Evolutionary conservation across 2,113 vertebrate species (phyloP), one percentile per base, ranked within the genome.

Genomic region (Talpa occidentalis): DNA sequence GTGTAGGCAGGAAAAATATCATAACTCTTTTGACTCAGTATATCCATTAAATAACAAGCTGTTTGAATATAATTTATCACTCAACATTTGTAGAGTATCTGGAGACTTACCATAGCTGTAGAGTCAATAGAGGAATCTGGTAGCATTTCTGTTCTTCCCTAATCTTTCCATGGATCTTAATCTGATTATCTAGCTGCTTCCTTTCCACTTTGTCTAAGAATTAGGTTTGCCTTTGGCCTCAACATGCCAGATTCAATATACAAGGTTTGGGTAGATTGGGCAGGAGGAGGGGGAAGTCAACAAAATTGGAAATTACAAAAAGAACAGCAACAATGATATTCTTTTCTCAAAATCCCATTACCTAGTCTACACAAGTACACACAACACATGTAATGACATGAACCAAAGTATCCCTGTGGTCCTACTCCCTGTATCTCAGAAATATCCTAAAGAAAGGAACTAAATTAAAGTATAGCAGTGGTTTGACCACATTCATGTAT

Each of bases 401-500:
- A 87, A 52, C 17, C 37, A 42, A 74, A 91, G n/a, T 14, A 37
- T 42, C 59, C 47, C 44, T 44, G 4, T 12, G 42, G 40, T n/a
- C 90, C 72, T 59, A 35, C 32, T 59, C 52, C 42, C 37, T 72
- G 14, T 35, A 40, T 44, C 64, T 66, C 67, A 90, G 62, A 79
- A 93, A 88, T 22, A 64, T 14, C 54, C 69, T 54, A 74, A 56
- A 93, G 21, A 52, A 90, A 92, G 81, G 72, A 52, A 64, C 37
- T 66, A 17, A 77, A 85, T 81, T 95, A 70, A 94, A 69, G 22
- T 60, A 5, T 35, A 64, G 42, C 66, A 88, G 85, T 90, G 14
- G 66, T 80, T 70, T 82, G 52, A 91, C 32, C 52, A 92, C 89
- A 47, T 42, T 72, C 56, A 77, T 70, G 30, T 60, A 81, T 80